Evolutionary conservation across 2,113 vertebrate species (phyloP), one percentile per base, ranked within the genome.

Genomic region (Chaenogobius annularis): DNA sequence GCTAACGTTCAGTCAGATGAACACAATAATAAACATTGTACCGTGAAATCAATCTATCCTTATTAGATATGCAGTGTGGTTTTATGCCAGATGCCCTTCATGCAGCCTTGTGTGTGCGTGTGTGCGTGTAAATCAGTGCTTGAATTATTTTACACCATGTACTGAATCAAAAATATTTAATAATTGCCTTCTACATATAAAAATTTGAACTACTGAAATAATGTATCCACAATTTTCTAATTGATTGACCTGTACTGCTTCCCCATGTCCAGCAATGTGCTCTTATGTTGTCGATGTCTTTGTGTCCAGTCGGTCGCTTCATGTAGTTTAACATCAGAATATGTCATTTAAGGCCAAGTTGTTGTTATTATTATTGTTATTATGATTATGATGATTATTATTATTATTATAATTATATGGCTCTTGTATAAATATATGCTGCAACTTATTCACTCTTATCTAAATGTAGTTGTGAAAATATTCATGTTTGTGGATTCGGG

Each of bases 361-460:
- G n/a, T n/a, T n/a, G n/a, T n/a, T n/a, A n/a, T n/a, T 69, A 48
- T 72, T 7, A 31, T 46, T 19, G 4, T 31, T 1, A 31, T 31
- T 31, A 31, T 31, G 26, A 31, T 31, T 31, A 31, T n/a, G n/a
- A n/a, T n/a, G n/a, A 48, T 72, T 7, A 31, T 46, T 19, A 31
- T 31, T 1, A 31, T 31, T 31, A 31, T 31, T 1, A 31, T 31
- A 2, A 31, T 52, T 52, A 54, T 37, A 78, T 84, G 83, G 64
- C 67, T 85, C 76, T 81, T 64, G 63, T 59, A 77, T 69, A 66
- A 66, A 82, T 83, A 84, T 80, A 87, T 90, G 89, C 89, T 90
- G 88, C 84, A 87, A 74, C 15, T 61, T 64, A 59, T 83, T 73
- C 35, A n/a, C 68, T 75, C 47, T 75, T 80, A 78, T 64, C 23